phyloP scores from a whole-genome alignment of 2,888 invertebrate genomes.

The Eudasyphora cyanicolor region DNA sequence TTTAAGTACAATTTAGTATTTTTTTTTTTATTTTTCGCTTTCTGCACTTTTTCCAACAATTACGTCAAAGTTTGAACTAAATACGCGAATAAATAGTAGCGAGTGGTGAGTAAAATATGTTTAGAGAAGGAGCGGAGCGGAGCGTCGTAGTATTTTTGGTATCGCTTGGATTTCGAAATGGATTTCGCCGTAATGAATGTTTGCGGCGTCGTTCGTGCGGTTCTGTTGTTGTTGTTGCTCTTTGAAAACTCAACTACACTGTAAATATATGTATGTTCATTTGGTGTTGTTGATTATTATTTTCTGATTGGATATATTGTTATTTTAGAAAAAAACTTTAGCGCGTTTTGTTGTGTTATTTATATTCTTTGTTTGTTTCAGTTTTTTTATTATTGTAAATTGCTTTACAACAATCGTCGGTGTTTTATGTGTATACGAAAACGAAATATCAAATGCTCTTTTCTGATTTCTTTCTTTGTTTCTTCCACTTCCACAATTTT shows the following conservation, averaged over 20 bases:
- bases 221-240: background rate
- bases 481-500: conserved; percentile 20
- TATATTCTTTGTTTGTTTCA: background rate
- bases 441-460: background rate
- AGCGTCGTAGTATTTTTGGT: conserved; percentile 42
- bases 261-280: too few relatives aligned
- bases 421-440: background rate
- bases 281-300: too few relatives aligned
- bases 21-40: conserved; percentile 12
- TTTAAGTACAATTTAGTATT: conserved; percentile 25
- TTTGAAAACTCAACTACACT: conserved; percentile 9
- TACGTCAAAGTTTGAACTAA: conserved; percentile 35
- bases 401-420: conserved; percentile 15
- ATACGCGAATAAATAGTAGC: too few relatives aligned
- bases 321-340: conserved; percentile 2
- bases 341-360: conserved; percentile 48
- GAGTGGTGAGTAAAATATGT: too few relatives aligned
- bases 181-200: background rate
- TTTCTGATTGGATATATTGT: background rate
- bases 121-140: too few relatives aligned
- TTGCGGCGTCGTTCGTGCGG: background rate
- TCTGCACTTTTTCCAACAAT: conserved; percentile 31
- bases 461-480: conserved; percentile 7
- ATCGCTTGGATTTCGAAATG: conserved; percentile 32
- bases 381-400: conserved; percentile 34